Evolutionary conservation across 2,888 invertebrate genomes (phyloP), one percentile per base, ranked within the genome.

Genomic region (Drosophila greeni): DNA sequence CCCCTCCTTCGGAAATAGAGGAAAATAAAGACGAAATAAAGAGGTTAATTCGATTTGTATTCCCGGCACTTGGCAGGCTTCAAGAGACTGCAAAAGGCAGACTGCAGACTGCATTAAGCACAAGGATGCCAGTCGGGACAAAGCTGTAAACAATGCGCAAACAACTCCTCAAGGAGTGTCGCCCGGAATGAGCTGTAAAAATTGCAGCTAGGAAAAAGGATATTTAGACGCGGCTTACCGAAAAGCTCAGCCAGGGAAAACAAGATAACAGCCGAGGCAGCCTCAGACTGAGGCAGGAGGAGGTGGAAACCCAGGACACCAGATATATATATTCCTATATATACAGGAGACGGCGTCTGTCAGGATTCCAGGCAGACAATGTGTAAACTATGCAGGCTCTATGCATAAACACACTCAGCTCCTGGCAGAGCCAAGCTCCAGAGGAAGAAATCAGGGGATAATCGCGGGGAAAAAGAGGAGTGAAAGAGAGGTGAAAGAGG

Each of bases 1-100:
- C 9, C 9, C 9, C 2, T 2, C 3, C n/a, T n/a, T 9, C 29
- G 24, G 42, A 29, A n/a, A n/a, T n/a, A n/a, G n/a, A n/a, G n/a
- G n/a, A n/a, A n/a, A n/a, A n/a, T n/a, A 29, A 8, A n/a, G 12
- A 9, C 24, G 33, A 16, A n/a, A 29, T 8, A 33, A 62, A 66
- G 70, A 57, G 76, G 70, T 70, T 76, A 73, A 78, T 78, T 78
- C 76, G 76, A 82, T 78, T 78, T 78, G 76, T 79, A 79, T 80
- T 76, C 71, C 66, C 57, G 80, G 69, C 80, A 82, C 79, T 79
- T 75, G 71, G 62, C 66, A 48, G 76, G 14, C 39, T 7, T 7
- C 39, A n/a, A n/a, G n/a, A 39, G 39, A 39, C 42, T 47, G 20
- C 39, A 39, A 20, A 37, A 39, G 43, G 51, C 59, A 66, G 70